Conservation (phyloP, 30 jellyfish, hydroid and myxozoan species). For the Mastigias papua region DNA sequence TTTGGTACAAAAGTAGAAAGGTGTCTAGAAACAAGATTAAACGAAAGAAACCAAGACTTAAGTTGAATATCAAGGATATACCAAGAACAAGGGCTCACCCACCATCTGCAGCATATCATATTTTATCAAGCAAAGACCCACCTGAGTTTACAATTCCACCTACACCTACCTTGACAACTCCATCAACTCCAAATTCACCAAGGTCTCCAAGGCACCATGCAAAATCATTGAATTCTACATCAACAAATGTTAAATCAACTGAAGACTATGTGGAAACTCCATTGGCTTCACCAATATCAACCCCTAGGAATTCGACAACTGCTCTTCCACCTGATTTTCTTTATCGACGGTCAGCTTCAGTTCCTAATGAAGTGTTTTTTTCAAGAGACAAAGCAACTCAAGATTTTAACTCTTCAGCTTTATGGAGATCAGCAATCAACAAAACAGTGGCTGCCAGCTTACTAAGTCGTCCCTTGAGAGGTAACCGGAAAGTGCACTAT, state of each 20-base stretch:
- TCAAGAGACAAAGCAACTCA: constrained; percentile 53
- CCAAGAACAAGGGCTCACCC: constrained; percentile 60
- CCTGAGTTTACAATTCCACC: constrained; percentile 74
- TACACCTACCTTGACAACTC: constrained; percentile 45
- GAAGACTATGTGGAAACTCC: constrained; percentile 18
- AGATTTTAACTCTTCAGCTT: constrained; percentile 63
- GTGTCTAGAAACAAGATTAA: constrained; percentile 15
- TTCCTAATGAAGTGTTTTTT: constrained; percentile 70
- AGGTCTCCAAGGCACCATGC: constrained; percentile 28
- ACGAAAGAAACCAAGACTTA: constrained; percentile 55
- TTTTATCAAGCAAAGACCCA: constrained; percentile 53
- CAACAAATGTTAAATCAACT: not conserved
- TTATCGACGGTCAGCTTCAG: constrained; percentile 71
- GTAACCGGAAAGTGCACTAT: constrained; percentile 17
- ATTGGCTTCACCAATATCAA: constrained; percentile 25
- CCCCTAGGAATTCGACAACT: constrained; percentile 26
- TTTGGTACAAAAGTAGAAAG: constrained; percentile 62
- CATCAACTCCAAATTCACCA: constrained; percentile 54
- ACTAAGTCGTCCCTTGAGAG: constrained; percentile 54
- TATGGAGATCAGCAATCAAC: constrained; percentile 81
- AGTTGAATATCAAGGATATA: constrained; percentile 43
- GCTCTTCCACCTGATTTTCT: constrained; percentile 22
- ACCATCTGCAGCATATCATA: constrained; percentile 72
- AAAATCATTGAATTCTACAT: not conserved
- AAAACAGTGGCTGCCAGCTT: constrained; percentile 74